These are phyloP conservation scores for Ophion ventricosus DNA, from an alignment of 2,888 invertebrate species.

Conservation along the genomic window DNA sequence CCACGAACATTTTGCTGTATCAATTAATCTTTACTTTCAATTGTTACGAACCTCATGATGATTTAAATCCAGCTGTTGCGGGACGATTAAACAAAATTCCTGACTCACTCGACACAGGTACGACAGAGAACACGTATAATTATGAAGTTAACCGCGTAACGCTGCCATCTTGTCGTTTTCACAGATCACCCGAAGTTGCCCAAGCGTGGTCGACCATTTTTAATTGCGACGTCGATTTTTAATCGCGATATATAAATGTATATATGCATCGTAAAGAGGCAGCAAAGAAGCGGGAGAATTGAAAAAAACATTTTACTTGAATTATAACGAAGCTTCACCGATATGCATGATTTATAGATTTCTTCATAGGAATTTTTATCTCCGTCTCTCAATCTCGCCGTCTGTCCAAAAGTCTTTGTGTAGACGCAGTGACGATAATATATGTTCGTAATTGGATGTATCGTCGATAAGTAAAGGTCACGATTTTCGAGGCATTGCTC, in stretches of 20 bases:
- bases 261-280: no score
- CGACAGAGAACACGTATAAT: slow-evolving; percentile 52
- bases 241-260: background rate
- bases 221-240: background rate
- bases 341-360: background rate
- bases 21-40: background rate
- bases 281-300: slow-evolving; percentile 1
- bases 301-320: background rate
- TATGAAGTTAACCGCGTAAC: slow-evolving; percentile 43
- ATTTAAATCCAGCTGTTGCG: slow-evolving; percentile 39
- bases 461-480: background rate
- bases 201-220: background rate
- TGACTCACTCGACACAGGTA: slow-evolving; percentile 58
- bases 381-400: background rate
- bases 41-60: slow-evolving; percentile 62
- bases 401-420: background rate
- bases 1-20: background rate
- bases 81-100: slow-evolving; percentile 47
- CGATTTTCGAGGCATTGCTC: background rate
- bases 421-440: background rate
- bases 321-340: background rate
- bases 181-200: background rate
- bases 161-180: slow-evolving; percentile 55
- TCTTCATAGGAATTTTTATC: background rate
- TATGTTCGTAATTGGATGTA: background rate